Evolutionary conservation across 2,113 vertebrate genomes (phyloP).

Genomic region (Syngnathoides biaculeatus): DNA sequence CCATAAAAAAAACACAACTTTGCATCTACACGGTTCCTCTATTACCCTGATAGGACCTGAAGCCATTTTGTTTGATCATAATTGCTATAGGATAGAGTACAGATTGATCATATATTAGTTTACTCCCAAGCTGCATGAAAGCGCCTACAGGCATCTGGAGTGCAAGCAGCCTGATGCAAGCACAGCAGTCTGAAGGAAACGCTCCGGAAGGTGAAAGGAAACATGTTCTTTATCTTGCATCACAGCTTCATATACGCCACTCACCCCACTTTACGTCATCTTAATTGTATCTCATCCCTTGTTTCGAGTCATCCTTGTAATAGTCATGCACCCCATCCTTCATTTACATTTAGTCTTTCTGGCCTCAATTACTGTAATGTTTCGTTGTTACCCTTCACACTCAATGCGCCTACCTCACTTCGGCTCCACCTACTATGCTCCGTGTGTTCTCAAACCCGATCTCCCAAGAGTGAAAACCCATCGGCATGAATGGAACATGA

Average conservation of each 20-base stretch:
- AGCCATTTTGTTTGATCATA: background rate
- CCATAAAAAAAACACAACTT: background rate
- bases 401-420: slow-evolving; percentile 4
- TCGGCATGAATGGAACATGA: slow-evolving; percentile 30
- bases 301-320: background rate
- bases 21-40: background rate
- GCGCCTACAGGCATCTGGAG: background rate
- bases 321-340: background rate
- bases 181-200: background rate
- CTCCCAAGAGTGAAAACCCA: slow-evolving; percentile 21
- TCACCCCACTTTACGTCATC: slow-evolving; percentile 1
- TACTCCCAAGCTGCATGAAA: background rate
- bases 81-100: background rate
- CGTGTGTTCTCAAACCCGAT: slow-evolving; percentile 2
- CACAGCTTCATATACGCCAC: background rate
- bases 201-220: background rate
- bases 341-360: background rate
- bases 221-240: background rate
- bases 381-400: slow-evolving; percentile 28
- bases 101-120: slow-evolving; percentile 1
- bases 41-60: no score
- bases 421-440: slow-evolving; percentile 8
- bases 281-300: background rate
- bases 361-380: slow-evolving; percentile 15
- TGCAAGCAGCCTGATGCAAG: slow-evolving; percentile 7